Evolutionary conservation across 2,113 vertebrate genomes (phyloP), one percentile per base, ranked within the genome.

Genomic region (Tachysurus fulvidraco): DNA sequence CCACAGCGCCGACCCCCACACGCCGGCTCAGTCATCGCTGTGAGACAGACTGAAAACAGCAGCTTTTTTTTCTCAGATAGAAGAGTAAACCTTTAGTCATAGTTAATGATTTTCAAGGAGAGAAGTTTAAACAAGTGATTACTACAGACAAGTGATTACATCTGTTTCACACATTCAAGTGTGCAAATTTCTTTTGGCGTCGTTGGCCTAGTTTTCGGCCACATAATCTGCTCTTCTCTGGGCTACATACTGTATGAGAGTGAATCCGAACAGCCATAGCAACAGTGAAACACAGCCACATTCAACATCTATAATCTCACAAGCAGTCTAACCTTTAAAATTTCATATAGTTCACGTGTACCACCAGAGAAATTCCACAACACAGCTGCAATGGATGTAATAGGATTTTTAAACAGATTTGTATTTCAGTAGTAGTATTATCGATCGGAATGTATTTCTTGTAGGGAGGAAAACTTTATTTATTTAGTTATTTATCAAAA

Each of bases 51-150:
- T 73, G 57, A 86, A 79, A 89, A 86, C 60, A 89, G 81, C 30
- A 23, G n/a, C 55, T 89, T 46, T 81, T 74, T 86, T 76, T 83
- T 60, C 52, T 79, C 28, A 41, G 74, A 84, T 46, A 54, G 41
- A 83, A 84, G 54, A 80, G 81, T 50, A 55, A 71, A 89, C 83
- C 50, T 87, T 87, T 84, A 81, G 81, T 78, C 76, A 87, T 59
- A 87, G 62, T 77, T 87, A 85, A 84, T 84, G 25, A 83, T 89
- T 84, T 89, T 87, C 57, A 65, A 74, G 55, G 65, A 86, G 30
- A 84, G 59, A 81, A 60, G 52, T 55, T 52, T 67, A 19, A 85
- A 79, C 69, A 79, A 60, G 81, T 84, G 81, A 84, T 81, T 81
- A 60, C 55, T 23, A 59, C 78, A 80, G 17, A 36, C 36, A 36